Percentiles rank a stretch among this genome's conserved stretches.
These are phyloP conservation scores for Palythoa grandiflora DNA, from an alignment of 92 coral and sea anemone genomes.

Conservation along the genomic window DNA sequence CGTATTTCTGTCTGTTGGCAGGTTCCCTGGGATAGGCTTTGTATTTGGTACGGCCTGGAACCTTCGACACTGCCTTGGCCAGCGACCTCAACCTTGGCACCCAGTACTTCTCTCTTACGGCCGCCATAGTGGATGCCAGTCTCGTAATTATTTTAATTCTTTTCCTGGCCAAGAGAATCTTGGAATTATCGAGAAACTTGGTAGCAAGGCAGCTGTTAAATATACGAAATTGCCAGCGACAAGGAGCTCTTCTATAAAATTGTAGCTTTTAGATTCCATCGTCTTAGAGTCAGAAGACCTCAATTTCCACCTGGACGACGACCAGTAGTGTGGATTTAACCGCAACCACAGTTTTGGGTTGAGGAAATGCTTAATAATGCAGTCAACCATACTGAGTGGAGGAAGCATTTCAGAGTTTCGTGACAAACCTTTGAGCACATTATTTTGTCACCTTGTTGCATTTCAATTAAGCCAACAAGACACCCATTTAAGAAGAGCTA, in stretches of 20 bases:
- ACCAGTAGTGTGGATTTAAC: constrained; percentile 16
- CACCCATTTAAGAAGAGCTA: background rate
- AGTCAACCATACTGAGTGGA: constrained; percentile 15
- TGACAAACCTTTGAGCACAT: background rate
- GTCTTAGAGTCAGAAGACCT: constrained; percentile 30
- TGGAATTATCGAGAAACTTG: background rate
- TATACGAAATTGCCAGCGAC: constrained; percentile 21
- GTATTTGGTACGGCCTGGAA: constrained; percentile 23
- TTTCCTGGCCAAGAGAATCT: constrained; percentile 7
- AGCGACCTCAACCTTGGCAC: background rate
- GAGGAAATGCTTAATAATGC: constrained; percentile 10
- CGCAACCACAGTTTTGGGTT: constrained; percentile 9
- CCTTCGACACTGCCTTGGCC: constrained; percentile 10
- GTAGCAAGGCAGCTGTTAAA: constrained; percentile 4
- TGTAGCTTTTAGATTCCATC: constrained; percentile 23
- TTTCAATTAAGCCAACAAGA: constrained; percentile 7
- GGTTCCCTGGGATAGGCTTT: constrained; percentile 4
- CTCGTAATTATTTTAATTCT: constrained; percentile 16
- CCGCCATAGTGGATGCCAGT: background rate
- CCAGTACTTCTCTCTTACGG: constrained; percentile 16
- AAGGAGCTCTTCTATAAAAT: constrained; percentile 2
- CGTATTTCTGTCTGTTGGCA: background rate
- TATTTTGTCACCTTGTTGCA: background rate
- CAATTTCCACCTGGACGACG: constrained; percentile 9
- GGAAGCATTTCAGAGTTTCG: constrained; percentile 2